phyloP scores from a whole-genome alignment of 2,113 vertebrate species.

The Hippocampus abdominalis region DNA sequence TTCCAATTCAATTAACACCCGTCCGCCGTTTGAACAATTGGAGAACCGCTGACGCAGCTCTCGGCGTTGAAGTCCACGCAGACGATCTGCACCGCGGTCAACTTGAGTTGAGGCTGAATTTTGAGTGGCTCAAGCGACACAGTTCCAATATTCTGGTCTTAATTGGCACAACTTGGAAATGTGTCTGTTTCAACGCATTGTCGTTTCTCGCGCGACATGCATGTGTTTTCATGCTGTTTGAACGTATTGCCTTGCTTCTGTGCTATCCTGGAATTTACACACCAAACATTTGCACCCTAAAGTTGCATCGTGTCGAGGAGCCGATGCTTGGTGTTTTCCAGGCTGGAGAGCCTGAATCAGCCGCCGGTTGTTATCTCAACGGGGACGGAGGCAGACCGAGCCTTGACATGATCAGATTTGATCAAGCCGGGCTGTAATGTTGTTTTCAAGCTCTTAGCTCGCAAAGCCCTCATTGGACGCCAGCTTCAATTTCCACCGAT shows the following conservation, averaged over 20 bases:
- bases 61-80: too few relatives aligned
- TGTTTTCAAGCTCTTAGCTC: constrained; percentile 24
- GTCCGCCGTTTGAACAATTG: too few relatives aligned
- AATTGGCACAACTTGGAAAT: neutral
- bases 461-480: neutral
- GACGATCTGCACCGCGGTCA: too few relatives aligned
- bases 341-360: constrained; percentile 5
- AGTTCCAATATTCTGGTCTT: neutral
- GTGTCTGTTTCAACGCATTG: too few relatives aligned
- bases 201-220: too few relatives aligned
- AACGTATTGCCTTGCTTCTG: neutral
- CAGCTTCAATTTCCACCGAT: constrained; percentile 10
- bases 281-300: neutral
- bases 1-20: neutral
- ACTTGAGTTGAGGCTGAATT: too few relatives aligned
- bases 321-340: neutral
- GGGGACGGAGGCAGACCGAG: constrained; percentile 1
- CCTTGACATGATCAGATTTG: constrained; percentile 16
- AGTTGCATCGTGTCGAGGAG: neutral
- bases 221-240: too few relatives aligned
- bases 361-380: constrained; percentile 13
- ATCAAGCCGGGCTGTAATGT: constrained; percentile 30
- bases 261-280: neutral
- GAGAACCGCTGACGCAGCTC: too few relatives aligned
- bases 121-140: neutral